phyloP scores from a whole-genome alignment of 1,140 invertebrate genomes.

The Lepidurus apus region DNA sequence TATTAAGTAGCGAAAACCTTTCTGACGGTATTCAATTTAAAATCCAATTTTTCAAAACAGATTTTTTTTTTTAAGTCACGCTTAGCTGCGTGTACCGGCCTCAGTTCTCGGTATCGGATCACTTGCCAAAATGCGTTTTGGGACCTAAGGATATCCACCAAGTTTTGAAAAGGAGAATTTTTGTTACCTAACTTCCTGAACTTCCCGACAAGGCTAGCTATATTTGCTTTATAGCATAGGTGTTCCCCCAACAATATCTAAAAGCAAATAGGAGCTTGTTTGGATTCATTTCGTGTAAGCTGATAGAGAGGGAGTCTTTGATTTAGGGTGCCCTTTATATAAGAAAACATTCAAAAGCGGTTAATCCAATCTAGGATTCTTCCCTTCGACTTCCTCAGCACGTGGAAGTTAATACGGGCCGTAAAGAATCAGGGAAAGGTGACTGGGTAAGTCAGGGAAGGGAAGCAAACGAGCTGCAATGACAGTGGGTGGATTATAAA shows the following conservation, averaged over 20 bases:
- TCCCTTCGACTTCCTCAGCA: neutral
- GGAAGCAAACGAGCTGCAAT: neutral
- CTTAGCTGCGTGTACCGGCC: no score
- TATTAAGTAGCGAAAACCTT: no score
- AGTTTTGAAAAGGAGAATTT: no score
- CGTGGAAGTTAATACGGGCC: neutral
- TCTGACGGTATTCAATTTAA: no score
- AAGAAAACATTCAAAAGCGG: conserved; percentile 9
- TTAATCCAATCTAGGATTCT: conserved; percentile 19
- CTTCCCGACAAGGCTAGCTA: no score
- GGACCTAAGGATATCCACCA: no score
- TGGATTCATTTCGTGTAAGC: neutral
- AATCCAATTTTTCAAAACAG: no score
- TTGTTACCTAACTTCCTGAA: no score
- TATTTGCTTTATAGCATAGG: no score
- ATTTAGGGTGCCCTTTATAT: neutral
- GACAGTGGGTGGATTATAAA: neutral
- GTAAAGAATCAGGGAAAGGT: neutral
- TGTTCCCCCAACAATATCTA: neutral
- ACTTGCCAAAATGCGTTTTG: no score
- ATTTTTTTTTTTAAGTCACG: no score
- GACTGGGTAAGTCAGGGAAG: neutral
- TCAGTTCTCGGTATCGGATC: no score
- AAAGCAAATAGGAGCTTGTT: neutral
- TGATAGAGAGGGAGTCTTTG: neutral